Base-by-base conservation (phyloP, 2,113 vertebrate genomes). In the Petrocephalus zakoni region DNA sequence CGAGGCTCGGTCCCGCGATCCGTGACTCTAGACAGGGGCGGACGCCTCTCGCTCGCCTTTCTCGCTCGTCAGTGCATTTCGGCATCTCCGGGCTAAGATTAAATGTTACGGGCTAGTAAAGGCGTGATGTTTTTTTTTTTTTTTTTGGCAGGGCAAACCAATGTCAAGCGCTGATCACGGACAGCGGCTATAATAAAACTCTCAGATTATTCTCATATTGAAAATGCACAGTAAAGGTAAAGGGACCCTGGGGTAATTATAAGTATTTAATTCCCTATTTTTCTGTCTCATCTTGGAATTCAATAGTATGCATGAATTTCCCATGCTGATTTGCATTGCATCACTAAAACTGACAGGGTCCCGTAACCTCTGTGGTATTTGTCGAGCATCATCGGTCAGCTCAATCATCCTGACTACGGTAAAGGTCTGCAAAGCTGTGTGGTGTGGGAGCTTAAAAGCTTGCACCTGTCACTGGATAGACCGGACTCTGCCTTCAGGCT, bases 71-170 rank as follows among this genome's bases (percentile, higher is more conserved):
- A 37, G 17, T 2, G 51, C 29, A 78, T 75, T 22, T 81, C 22
- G 8, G 49, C 87, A 51, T 53, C 75, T 34, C 10, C n/a, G 25
- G n/a, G n/a, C 78, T 17, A 47, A 42, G 6, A 78, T 25, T 8
- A 51, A 68, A n/a, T 75, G 49, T 29, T 10, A 22, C 25, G 51
- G 25, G 13, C 52, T 47, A 25, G 34, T 86, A 51, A 53, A 88
- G 22, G 64, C 46, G 87, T 51, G 68, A 55, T 4, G 8, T 13
- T 64, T 5, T 47, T 47, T 47, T 47, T 47, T 47, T 47, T 49
- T 52, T 85, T 29, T 55, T 22, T n/a, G 37, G 46, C 87, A 88
- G 87, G 87, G 29, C 87, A 88, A 88, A 81, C 75, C 87, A 88
- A 88, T 88, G 87, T 88, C 87, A 88, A 78, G n/a, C 47, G 47